These are phyloP conservation scores for Takifugu ocellatus DNA, from an alignment of 2,797 vertebrate species.

Conservation along the genomic window DNA sequence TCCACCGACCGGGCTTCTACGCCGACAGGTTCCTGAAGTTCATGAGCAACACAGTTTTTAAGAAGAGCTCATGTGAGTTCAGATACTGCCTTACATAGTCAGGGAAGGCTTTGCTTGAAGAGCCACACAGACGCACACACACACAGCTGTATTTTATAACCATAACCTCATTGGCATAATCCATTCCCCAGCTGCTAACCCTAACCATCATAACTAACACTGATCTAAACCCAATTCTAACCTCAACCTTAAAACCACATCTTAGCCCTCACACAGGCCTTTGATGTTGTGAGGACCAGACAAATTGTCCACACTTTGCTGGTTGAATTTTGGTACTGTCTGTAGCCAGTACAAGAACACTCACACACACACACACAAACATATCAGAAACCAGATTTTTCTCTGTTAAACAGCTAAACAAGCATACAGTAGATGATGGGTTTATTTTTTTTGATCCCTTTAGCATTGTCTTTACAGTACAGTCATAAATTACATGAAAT, in stretches of 20 bases:
- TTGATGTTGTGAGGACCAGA: too few species aligned
- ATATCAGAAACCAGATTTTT: constrained; percentile 42
- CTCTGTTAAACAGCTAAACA: constrained; percentile 36
- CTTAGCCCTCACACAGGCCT: too few species aligned
- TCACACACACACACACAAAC: not conserved
- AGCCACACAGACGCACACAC: not conserved
- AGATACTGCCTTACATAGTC: constrained; percentile 60
- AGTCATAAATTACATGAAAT: too few species aligned
- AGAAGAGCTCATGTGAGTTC: constrained; percentile 94
- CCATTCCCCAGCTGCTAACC: too few species aligned
- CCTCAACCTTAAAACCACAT: too few species aligned
- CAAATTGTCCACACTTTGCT: too few species aligned
- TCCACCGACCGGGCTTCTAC: constrained; percentile 96
- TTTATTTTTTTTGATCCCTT: constrained; percentile 33
- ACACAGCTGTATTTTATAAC: too few species aligned
- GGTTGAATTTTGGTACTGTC: too few species aligned
- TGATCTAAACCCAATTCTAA: too few species aligned
- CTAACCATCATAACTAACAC: too few species aligned
- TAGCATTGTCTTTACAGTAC: not conserved
- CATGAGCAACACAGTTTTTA: constrained; percentile 93
- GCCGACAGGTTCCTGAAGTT: constrained; percentile 97
- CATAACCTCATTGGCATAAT: too few species aligned
- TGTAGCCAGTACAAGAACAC: not conserved
- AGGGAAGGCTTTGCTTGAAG: constrained; percentile 24
- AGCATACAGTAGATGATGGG: constrained; percentile 29